Evolutionary conservation across 2,113 vertebrate genomes (phyloP), one percentile per base, ranked within the genome.

Genomic region (Myodes glareolus): DNA sequence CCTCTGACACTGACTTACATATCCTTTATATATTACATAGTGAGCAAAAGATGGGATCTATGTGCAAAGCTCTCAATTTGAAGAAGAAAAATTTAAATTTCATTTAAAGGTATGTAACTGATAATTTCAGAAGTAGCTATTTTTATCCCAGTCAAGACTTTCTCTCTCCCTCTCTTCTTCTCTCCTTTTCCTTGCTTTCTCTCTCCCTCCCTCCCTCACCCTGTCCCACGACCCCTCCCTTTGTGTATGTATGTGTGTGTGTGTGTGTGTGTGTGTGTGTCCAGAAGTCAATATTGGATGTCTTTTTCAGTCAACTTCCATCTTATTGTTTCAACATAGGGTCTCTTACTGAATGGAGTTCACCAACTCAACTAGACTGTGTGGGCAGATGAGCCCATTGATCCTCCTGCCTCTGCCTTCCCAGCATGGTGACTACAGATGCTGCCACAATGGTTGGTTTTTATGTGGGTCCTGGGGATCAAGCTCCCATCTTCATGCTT

Each of bases 81-180:
- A 92, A 76, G 45, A 77, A 31, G 82, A 86, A 39, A 33, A 9
- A n/a, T 31, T 88, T 91, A 92, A 45, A 58, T 78, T 77, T 8
- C 42, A 31, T 33, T 85, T 50, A 94, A 95, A 94, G 8, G 58
- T 47, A 81, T 63, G 19, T 80, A 25, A 68, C 4, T 7, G 55
- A 21, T 14, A 11, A 72, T 88, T 88, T 86, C 3, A 16, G 77
- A 92, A 47, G 75, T 25, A 65, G 27, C 1, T 13, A 68, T 7
- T 29, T 63, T 84, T 39, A 82, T 82, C 23, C 21, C 14, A 50
- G 47, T 36, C 16, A 42, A 82, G 31, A 5, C 42, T 45, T 86
- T 31, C 31, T 61, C 45, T 47, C 45, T 58, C 55, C 55, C 55
- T 7, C 17, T 58, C 55, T 58, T 58, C 19, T 2, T 58, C 55